A percentile compares a stretch with the other conserved stretches of the same genome.
Evolutionary conservation across 2,113 vertebrate genomes (phyloP).

Genomic region (Octodon degus): DNA sequence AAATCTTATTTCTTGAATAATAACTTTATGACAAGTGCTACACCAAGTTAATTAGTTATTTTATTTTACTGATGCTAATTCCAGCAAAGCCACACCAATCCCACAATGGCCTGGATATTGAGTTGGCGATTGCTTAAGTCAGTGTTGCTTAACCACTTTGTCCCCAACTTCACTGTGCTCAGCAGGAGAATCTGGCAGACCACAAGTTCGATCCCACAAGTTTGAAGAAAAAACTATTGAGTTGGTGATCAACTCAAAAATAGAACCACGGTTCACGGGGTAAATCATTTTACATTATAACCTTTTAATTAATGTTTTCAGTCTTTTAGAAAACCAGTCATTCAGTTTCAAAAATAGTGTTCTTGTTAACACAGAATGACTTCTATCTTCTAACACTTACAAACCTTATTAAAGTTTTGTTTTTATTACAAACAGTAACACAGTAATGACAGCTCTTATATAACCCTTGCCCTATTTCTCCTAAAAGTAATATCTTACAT

Average conservation of each 20-base stretch:
- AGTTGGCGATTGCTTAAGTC: fast-evolving
- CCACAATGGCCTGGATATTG: fast-evolving
- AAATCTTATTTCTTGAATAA: background rate
- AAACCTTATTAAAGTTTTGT: background rate
- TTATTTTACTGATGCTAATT: fast-evolving
- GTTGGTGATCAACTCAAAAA: background rate
- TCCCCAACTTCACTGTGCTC: background rate
- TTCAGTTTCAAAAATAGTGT: background rate
- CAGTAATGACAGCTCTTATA: background rate
- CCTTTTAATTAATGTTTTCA: background rate
- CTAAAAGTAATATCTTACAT: background rate
- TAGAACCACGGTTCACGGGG: background rate
- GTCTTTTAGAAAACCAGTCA: background rate
- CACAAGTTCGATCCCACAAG: background rate
- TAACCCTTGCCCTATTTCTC: background rate
- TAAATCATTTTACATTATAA: background rate
- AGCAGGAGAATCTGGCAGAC: background rate
- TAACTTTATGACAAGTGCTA: background rate
- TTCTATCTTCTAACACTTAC: background rate
- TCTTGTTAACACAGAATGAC: background rate
- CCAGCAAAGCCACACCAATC: fast-evolving
- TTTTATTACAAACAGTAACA: background rate
- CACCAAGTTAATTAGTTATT: fast-evolving
- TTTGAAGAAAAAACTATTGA: background rate
- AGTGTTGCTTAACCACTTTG: background rate